Base-by-base conservation (phyloP, 2,888 invertebrate species). In the Microplitis manilae region DNA sequence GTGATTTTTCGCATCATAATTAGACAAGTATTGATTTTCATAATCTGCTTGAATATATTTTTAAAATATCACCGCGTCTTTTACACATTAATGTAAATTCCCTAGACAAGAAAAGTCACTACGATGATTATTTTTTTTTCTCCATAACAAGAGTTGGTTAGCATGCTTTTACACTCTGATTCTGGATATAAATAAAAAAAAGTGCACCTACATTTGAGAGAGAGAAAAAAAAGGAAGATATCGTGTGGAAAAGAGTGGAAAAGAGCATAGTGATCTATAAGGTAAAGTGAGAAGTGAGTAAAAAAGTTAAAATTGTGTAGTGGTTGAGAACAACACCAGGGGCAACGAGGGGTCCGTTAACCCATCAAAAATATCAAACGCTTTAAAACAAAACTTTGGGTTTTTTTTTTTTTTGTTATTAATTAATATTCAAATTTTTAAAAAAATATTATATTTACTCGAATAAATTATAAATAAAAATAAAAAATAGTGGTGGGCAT, bases 341-440 rank as follows among this genome's bases (percentile, higher is more conserved):
- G 62, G 50, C 2, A 17, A 62, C 62, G 17, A 17, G 20, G 20
- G 62, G 62, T 20, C 62, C 62, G 62, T 62, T 62, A 62, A 62
- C 62, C 62, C 62, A 15, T 62, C 17, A 62, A 62, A 62, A 62
- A 15, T 20, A 59, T 59, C 59, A 59, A 4, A 59, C 59, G n/a
- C 59, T 13, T n/a, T 15, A 62, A 62, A 15, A n/a, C 8, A 62
- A 15, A 62, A 62, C 9, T 62, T 62, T 20, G n/a, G 17, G 0
- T 62, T 62, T 17, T 62, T 62, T 62, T 62, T 62, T 62, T 62
- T 15, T 7, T 17, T 15, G 8, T 8, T 62, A 62, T 62, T 62
- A 50, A 13, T 20, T 62, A 5, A 62, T 13, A n/a, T 59, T 7
- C 6, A 59, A 13, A 13, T 59, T 59, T 59, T 59, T 59, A 2